Percentiles rank a stretch among this genome's conserved stretches.
phyloP scores from a whole-genome alignment of 2,113 vertebrate species.

The Thalassoma bifasciatum region DNA sequence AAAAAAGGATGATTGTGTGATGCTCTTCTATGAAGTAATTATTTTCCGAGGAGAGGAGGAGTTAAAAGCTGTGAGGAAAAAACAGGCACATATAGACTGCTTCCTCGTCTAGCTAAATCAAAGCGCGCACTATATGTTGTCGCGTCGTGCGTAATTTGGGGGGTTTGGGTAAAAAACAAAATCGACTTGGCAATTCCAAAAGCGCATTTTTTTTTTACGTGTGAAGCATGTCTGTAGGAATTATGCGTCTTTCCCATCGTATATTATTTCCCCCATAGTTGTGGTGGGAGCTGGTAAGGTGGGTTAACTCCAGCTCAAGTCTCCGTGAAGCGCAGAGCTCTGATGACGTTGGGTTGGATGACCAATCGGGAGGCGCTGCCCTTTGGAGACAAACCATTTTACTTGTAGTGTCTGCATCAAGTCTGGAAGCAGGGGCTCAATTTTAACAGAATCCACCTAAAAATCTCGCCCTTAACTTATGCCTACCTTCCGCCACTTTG shows the following conservation, averaged over 20 bases:
- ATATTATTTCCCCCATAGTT: slow-evolving; percentile 80
- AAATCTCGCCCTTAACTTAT: slow-evolving; percentile 91
- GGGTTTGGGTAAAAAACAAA: slow-evolving; percentile 51
- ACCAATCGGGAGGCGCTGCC: slow-evolving; percentile 97
- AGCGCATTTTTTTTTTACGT: slow-evolving; percentile 58
- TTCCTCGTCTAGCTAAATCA: slow-evolving; percentile 48
- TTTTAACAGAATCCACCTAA: slow-evolving; percentile 96
- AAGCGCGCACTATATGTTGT: slow-evolving; percentile 43
- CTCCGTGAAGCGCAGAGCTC: slow-evolving; percentile 87
- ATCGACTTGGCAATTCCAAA: slow-evolving; percentile 51
- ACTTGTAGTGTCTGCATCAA: slow-evolving; percentile 95
- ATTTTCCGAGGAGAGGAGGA: slow-evolving; percentile 40
- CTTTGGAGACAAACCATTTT: slow-evolving; percentile 98
- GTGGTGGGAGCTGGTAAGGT: slow-evolving; percentile 86
- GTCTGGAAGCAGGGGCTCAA: slow-evolving; percentile 93
- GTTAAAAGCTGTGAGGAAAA: slow-evolving; percentile 30
- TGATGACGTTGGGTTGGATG: slow-evolving; percentile 94
- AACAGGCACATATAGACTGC: slow-evolving; percentile 23
- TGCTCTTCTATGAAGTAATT: slow-evolving; percentile 33
- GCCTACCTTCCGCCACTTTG: slow-evolving; percentile 83
- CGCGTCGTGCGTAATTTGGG: slow-evolving; percentile 68
- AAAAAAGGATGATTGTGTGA: slow-evolving; percentile 27
- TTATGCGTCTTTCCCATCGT: slow-evolving; percentile 81
- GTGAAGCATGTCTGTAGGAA: slow-evolving; percentile 70
- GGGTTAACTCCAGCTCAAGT: slow-evolving; percentile 90